These are phyloP conservation scores for Amphiprion ocellaris DNA, from an alignment of 2,113 vertebrate species.

Conservation along the genomic window DNA sequence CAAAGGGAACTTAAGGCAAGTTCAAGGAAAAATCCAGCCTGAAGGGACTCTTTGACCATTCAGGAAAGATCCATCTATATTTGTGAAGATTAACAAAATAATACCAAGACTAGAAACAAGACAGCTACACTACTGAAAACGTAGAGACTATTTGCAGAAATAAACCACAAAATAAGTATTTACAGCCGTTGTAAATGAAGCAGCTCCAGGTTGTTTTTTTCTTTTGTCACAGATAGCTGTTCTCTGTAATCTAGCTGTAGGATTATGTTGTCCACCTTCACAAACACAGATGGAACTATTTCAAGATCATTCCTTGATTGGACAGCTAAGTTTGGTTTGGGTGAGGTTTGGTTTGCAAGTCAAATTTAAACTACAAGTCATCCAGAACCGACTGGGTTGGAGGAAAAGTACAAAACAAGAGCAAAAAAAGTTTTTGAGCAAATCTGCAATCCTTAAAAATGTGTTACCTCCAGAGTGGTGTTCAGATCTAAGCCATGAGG, in stretches of 20 bases:
- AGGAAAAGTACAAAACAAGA: neutral
- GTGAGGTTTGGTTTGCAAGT: constrained; percentile 1
- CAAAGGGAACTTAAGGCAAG: constrained; percentile 56
- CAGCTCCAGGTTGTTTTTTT: constrained; percentile 1
- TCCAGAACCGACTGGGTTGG: constrained; percentile 17
- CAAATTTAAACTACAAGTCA: constrained; percentile 30
- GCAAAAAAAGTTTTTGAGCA: constrained; percentile 34
- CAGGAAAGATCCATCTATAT: constrained; percentile 28
- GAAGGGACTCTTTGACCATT: constrained; percentile 38
- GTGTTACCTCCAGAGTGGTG: constrained; percentile 62
- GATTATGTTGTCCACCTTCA: constrained; percentile 15
- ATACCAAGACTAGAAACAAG: constrained; percentile 35
- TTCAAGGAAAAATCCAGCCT: constrained; percentile 62
- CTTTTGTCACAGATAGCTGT: constrained; percentile 12
- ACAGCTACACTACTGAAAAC: constrained; percentile 29
- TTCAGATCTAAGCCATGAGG: constrained; percentile 55
- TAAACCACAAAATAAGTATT: constrained; percentile 17
- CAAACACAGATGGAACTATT: constrained; percentile 28
- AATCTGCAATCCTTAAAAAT: constrained; percentile 38
- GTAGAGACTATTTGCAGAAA: constrained; percentile 13
- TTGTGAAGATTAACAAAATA: constrained; percentile 34
- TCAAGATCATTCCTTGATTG: constrained; percentile 17
- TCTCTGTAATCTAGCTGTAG: constrained; percentile 15
- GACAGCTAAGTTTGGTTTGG: constrained; percentile 6
- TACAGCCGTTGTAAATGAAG: constrained; percentile 19